A percentile compares a stretch with the other conserved stretches of the same genome.
These are phyloP conservation scores for Rhodeus uyekii DNA, from an alignment of 2,797 vertebrate genomes.

Conservation along the genomic window DNA sequence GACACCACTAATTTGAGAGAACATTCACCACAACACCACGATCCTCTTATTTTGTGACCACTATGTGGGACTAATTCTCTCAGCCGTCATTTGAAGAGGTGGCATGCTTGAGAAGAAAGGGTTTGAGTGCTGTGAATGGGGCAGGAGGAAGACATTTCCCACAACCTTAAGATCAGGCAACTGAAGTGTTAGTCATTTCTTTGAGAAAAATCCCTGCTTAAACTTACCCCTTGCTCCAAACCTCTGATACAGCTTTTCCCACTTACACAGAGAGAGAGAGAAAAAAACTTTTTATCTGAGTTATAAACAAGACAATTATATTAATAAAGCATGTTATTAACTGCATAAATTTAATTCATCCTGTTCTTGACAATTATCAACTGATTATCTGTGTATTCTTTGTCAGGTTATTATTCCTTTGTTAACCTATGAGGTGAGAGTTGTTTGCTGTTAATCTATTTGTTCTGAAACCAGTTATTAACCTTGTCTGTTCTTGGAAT, in stretches of 20 bases:
- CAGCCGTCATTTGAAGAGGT: not conserved
- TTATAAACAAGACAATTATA: not conserved
- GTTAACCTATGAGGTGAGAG: not conserved
- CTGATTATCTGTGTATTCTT: not conserved
- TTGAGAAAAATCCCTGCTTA: not conserved
- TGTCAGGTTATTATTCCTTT: not conserved
- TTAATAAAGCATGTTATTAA: not conserved
- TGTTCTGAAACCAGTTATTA: conserved; percentile 13
- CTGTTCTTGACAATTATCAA: not conserved
- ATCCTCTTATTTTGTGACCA: conserved; percentile 9
- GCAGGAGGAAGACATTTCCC: conserved; percentile 32
- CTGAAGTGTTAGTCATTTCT: not conserved
- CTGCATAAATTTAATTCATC: not conserved
- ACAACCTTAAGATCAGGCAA: conserved; percentile 10
- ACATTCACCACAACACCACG: not conserved
- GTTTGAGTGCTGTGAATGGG: not conserved
- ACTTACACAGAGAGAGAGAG: not conserved
- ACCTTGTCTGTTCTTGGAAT: conserved; percentile 19
- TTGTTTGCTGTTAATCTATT: conserved; percentile 1
- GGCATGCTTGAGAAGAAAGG: not conserved
- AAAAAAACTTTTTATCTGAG: not conserved
- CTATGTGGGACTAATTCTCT: conserved; percentile 20
- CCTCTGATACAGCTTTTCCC: not conserved
- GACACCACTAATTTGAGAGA: not conserved
- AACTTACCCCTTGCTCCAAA: not conserved